These are phyloP conservation scores for Phaenicophaeus curvirostris DNA, from an alignment of 2,797 vertebrate species.

Conservation along the genomic window DNA sequence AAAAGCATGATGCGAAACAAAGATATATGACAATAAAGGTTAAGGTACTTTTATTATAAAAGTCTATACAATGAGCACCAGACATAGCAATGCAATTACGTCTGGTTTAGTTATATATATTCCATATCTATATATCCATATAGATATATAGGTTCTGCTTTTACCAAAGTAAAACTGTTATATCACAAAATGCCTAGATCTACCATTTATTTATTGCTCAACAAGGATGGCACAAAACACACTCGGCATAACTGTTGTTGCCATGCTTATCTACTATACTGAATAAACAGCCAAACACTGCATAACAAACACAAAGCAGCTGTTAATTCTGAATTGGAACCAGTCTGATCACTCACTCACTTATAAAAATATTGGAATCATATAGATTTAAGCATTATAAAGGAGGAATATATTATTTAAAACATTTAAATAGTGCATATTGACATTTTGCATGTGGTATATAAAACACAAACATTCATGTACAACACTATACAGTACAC, in stretches of 20 bases:
- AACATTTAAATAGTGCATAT: conserved; percentile 87
- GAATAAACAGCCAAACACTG: conserved; percentile 78
- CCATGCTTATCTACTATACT: conserved; percentile 88
- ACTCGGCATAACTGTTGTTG: conserved; percentile 81
- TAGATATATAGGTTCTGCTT: conserved; percentile 78
- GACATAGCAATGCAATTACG: conserved; percentile 79
- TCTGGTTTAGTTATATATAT: conserved; percentile 75
- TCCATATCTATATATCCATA: conserved; percentile 79
- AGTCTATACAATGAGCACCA: conserved; percentile 82
- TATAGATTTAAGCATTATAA: conserved; percentile 87
- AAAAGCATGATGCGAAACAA: conserved; percentile 36
- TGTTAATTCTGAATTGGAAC: conserved; percentile 85
- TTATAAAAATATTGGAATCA: conserved; percentile 87
- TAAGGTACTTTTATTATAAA: conserved; percentile 84
- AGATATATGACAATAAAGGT: conserved; percentile 73
- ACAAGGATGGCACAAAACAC: conserved; percentile 89
- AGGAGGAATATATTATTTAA: conserved; percentile 87
- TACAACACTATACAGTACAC: conserved; percentile 84
- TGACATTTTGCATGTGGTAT: conserved; percentile 84
- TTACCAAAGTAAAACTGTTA: conserved; percentile 78
- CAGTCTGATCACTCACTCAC: conserved; percentile 81
- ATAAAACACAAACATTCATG: conserved; percentile 84
- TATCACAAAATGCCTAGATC: conserved; percentile 78
- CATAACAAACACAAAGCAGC: conserved; percentile 80
- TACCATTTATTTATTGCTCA: conserved; percentile 86